Evolutionary conservation across 2,113 vertebrate species (phyloP), one percentile per base, ranked within the genome.

Genomic region (Zingel zingel): DNA sequence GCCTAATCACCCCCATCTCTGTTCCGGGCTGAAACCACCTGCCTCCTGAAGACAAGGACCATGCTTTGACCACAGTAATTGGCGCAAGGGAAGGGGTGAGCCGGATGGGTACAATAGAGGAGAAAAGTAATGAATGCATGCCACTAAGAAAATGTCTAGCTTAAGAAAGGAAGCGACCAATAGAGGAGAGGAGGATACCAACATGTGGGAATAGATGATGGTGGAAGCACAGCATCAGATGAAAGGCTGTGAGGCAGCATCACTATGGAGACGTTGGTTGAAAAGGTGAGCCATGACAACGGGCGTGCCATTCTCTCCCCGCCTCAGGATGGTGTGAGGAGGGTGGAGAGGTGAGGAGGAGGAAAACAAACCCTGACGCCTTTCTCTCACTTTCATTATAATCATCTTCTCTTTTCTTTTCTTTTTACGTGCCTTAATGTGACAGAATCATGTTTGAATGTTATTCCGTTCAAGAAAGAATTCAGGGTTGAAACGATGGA

Each of bases 181-280:
- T 73, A 74, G 75, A 79, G 73, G 78, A 77, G 30, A 63, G 65
- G 57, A 74, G 57, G 69, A 74, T 76, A 70, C 70, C 56, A 77
- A 89, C 77, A 74, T 77, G 86, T 74, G 84, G 57, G 77, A 81
- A 69, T 74, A 79, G 78, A 53, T 23, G 87, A 79, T 82, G 86
- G 79, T 82, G 85, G 79, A 65, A 43, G 78, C 65, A 11, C 10
- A 43, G 39, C 10, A 11, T 43, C 39, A 62, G 63, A 76, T 81
- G 82, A 88, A 81, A 88, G 67, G 82, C 80, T 74, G 73, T 68
- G 89, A 91, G 86, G 76, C 78, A n/a, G 89, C 56, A 16, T 94
- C 91, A 81, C 93, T 92, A 94, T 94, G 91, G 93, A 93, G 88
- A 94, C 75, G 12, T 43, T 48, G 81, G 86, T 81, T 91, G 77